Percentiles rank a stretch among this genome's conserved stretches.
Evolutionary conservation across 2,888 invertebrate species (phyloP).

Genomic region (Lissocephala sabroskyi): DNA sequence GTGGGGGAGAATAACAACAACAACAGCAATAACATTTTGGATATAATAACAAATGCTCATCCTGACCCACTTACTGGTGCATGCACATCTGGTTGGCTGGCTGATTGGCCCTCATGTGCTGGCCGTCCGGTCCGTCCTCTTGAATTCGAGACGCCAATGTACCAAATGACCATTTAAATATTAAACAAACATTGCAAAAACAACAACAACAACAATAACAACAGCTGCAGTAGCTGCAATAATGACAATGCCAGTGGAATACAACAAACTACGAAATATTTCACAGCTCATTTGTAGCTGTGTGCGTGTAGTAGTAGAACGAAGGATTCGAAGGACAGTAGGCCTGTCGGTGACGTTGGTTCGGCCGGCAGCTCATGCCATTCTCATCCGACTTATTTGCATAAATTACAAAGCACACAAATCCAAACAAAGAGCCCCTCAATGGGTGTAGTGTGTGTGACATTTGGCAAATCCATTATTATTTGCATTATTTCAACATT

Average conservation of each 20-base stretch:
- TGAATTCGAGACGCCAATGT: conserved; percentile 2
- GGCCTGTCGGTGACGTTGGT: too few relatives aligned
- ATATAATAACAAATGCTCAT: background rate
- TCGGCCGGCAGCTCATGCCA: too few relatives aligned
- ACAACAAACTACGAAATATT: conserved; percentile 18
- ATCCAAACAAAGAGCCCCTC: background rate
- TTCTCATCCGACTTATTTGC: conserved; percentile 16
- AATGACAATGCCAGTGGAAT: too few relatives aligned
- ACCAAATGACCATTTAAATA: conserved; percentile 18
- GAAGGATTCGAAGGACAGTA: too few relatives aligned
- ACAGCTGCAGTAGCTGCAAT: too few relatives aligned
- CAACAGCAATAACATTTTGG: background rate
- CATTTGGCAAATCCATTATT: conserved; percentile 11
- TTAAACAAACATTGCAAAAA: conserved; percentile 10
- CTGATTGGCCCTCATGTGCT: background rate
- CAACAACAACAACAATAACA: conserved; percentile 2
- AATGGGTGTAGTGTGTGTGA: background rate
- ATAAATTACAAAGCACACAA: conserved; percentile 21
- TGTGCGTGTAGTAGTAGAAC: background rate
- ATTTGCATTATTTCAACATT: conserved; percentile 20
- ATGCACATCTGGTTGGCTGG: background rate
- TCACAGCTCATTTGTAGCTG: conserved; percentile 15
- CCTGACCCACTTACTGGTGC: conserved; percentile 6
- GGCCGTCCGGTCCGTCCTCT: too few relatives aligned
- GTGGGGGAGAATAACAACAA: background rate